Base-by-base conservation (phyloP, 2,113 vertebrate genomes). In the Nyctereutes procyonoides region DNA sequence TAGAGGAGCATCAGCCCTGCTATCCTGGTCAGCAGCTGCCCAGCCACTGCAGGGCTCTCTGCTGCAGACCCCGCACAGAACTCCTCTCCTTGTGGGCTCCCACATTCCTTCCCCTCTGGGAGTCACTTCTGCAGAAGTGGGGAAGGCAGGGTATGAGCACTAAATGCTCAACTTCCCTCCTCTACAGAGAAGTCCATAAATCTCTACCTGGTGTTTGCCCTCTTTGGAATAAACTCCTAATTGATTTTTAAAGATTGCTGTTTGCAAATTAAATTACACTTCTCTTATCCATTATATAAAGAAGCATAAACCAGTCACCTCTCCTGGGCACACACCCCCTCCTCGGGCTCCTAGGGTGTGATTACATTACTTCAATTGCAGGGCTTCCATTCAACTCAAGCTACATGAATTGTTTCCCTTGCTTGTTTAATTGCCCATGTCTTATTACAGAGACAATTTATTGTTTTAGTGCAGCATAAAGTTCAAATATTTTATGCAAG, bases 391-490 rank as follows among this genome's bases (percentile, higher is more conserved):
- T 56, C 96, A 93, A 76, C 76, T 95, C 74, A 58, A 62, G 88
- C 77, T 95, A 55, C 90, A 90, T 35, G 90, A 97, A n/a, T 98
- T 95, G 56, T 81, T 97, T 98, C 83, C 97, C 92, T 83, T 93
- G 60, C 94, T 2, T 32, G 94, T 97, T 98, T 98, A 97, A 97
- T 98, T 96, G 95, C 1, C 17, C 90, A n/a, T 96, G 90, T 95
- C 93, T 96, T 98, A 96, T 98, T 98, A 98, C 86, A 95, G 93
- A 93, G 95, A 97, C 90, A 97, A 97, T 89, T 95, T 98, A 93
- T 97, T 97, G 56, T 96, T 98, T 98, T 85, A 92, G 43, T 95
- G 90, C 60, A 96, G 82, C 88, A 95, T 98, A 97, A 97, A 98
- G 77, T 98, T 92, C 84, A 65, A 81, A 85, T 98, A 88, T 94